These are phyloP conservation scores for Nasonia oneida DNA, from an alignment of 2,888 invertebrate genomes.

Conservation along the genomic window DNA sequence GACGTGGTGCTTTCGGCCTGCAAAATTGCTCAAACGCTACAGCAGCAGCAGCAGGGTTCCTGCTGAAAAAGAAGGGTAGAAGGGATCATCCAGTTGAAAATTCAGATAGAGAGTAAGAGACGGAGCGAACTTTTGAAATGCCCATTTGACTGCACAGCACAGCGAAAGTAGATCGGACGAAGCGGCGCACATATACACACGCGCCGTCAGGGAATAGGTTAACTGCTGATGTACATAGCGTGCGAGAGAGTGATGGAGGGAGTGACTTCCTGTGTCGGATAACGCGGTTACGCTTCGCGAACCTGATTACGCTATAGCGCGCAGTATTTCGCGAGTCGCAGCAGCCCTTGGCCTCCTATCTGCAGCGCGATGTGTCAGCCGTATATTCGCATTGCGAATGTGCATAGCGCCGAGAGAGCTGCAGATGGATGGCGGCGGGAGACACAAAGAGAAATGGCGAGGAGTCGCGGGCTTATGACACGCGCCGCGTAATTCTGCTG, in stretches of 20 bases:
- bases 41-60: no score
- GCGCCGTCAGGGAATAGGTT: neutral
- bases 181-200: no score
- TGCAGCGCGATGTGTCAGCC: slow-evolving; percentile 44
- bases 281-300: slow-evolving; percentile 72
- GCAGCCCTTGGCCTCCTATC: slow-evolving; percentile 20
- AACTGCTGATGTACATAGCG: slow-evolving; percentile 33
- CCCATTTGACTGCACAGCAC: slow-evolving; percentile 59
- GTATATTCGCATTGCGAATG: slow-evolving; percentile 28
- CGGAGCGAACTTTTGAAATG: slow-evolving; percentile 63
- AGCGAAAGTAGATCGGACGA: no score
- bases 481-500: neutral
- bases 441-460: slow-evolving; percentile 2
- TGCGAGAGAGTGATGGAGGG: slow-evolving; percentile 43
- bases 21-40: no score
- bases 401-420: neutral
- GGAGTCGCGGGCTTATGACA: neutral
- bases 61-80: no score
- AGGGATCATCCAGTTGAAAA: neutral
- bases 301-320: slow-evolving; percentile 65
- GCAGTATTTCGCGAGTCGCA: slow-evolving; percentile 36
- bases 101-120: neutral
- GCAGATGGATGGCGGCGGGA: neutral
- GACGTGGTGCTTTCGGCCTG: no score
- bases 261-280: slow-evolving; percentile 70